These are phyloP conservation scores for Ophonus ardosiacus DNA, from an alignment of 2,888 invertebrate genomes.

Conservation along the genomic window DNA sequence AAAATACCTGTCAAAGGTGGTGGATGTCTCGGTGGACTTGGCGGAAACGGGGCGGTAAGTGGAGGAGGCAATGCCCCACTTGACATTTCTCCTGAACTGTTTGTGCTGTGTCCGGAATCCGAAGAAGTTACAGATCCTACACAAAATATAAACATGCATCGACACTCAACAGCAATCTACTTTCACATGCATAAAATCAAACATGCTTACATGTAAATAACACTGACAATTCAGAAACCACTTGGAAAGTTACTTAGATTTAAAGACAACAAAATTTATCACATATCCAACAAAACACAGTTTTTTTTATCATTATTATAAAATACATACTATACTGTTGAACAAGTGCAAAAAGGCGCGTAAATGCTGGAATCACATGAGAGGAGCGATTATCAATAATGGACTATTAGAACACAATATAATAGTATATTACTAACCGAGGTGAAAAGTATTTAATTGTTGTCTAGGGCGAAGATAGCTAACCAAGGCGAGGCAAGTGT, in stretches of 20 bases:
- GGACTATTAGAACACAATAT: too few relatives aligned
- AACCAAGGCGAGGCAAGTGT: too few relatives aligned
- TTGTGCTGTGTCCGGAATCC: slow-evolving; percentile 92
- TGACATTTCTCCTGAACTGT: slow-evolving; percentile 80
- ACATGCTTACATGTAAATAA: slow-evolving; percentile 23
- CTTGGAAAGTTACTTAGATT: slow-evolving; percentile 6
- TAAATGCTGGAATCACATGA: too few relatives aligned
- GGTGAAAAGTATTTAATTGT: too few relatives aligned
- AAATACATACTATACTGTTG: too few relatives aligned
- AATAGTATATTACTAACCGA: too few relatives aligned
- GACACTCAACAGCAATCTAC: slow-evolving; percentile 34
- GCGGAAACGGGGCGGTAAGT: slow-evolving; percentile 69
- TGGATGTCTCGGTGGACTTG: slow-evolving; percentile 73
- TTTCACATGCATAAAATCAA: slow-evolving; percentile 65
- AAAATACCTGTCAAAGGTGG: slow-evolving; percentile 73
- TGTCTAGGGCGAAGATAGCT: too few relatives aligned
- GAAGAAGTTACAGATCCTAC: slow-evolving; percentile 93
- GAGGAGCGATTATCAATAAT: too few relatives aligned
- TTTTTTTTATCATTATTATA: too few relatives aligned
- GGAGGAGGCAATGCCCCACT: slow-evolving; percentile 73
- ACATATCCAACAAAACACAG: neutral
- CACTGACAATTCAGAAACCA: slow-evolving; percentile 33
- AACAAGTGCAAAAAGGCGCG: too few relatives aligned
- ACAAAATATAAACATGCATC: slow-evolving; percentile 66
- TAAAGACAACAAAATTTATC: neutral